A percentile compares a stretch with the other conserved stretches of the same genome.
phyloP scores from a whole-genome alignment of 2,113 vertebrate species.

The Chamaetylas fuelleborni region DNA sequence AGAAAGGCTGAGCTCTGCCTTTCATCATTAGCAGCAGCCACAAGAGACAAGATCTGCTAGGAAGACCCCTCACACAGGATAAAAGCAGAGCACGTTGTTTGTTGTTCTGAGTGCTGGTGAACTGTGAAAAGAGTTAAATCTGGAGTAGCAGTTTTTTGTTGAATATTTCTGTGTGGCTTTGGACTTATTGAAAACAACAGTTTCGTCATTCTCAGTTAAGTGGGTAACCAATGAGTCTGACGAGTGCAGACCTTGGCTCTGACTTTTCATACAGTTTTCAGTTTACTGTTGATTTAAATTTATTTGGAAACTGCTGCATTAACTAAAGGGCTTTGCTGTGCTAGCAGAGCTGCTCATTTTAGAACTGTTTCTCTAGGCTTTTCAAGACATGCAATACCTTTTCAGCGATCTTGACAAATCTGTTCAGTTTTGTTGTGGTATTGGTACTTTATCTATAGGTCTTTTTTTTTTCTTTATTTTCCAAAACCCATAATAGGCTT shows the following conservation, averaged over 20 bases:
- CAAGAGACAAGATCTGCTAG: neutral
- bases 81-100: neutral
- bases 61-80: neutral
- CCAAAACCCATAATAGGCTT: neutral
- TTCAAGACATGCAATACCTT: neutral
- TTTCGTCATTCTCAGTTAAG: neutral
- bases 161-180: neutral
- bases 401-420: neutral
- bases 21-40: neutral
- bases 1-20: slow-evolving; percentile 22
- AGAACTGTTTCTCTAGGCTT: neutral
- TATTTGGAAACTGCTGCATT: neutral
- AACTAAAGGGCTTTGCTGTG: neutral
- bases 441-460: neutral
- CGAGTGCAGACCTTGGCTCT: neutral
- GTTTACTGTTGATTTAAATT: neutral
- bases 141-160: neutral
- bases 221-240: neutral
- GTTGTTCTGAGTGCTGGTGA: neutral
- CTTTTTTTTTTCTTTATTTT: neutral
- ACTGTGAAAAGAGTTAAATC: neutral
- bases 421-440: neutral
- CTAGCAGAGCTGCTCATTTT: neutral
- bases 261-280: neutral
- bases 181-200: neutral